Conservation (phyloP, 2,113 vertebrate species). For the Kryptolebias marmoratus region DNA sequence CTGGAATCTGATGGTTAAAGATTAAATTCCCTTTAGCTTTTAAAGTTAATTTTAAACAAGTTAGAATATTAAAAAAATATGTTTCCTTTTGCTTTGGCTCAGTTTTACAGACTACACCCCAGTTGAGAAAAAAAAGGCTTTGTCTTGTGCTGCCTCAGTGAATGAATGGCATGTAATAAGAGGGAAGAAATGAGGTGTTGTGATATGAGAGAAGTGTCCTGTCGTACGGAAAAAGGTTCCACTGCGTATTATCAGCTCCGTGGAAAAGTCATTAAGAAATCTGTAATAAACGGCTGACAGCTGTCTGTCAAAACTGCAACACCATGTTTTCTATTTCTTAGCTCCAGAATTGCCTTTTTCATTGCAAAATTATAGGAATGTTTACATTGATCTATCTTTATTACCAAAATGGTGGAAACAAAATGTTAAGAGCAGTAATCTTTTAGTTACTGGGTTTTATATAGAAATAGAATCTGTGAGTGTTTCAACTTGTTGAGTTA, state of each 20-base stretch:
- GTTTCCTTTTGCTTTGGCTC: neutral
- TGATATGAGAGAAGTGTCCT: constrained; percentile 42
- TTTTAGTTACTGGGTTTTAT: no score
- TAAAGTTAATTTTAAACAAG: no score
- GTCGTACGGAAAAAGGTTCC: constrained; percentile 32
- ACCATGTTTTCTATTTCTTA: constrained; percentile 47
- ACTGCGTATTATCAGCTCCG: constrained; percentile 32
- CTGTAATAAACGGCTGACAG: constrained; percentile 61
- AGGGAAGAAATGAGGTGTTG: constrained; percentile 56
- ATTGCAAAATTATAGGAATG: constrained; percentile 8
- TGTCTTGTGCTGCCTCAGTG: constrained; percentile 20
- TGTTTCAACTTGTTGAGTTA: no score
- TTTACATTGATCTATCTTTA: neutral
- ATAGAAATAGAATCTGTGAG: no score
- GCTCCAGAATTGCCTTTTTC: constrained; percentile 56
- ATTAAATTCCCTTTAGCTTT: no score
- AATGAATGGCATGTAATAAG: constrained; percentile 59
- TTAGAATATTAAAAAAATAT: no score
- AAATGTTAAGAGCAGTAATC: no score
- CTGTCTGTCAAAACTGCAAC: constrained; percentile 64
- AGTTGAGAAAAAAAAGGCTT: neutral
- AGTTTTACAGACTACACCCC: neutral
- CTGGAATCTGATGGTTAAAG: no score
- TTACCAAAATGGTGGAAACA: no score
- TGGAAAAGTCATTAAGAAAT: constrained; percentile 50